A percentile compares a stretch with the other conserved stretches of the same genome.
Conservation (phyloP, 2,888 invertebrate genomes). For the Yponomeuta evonymella region DNA sequence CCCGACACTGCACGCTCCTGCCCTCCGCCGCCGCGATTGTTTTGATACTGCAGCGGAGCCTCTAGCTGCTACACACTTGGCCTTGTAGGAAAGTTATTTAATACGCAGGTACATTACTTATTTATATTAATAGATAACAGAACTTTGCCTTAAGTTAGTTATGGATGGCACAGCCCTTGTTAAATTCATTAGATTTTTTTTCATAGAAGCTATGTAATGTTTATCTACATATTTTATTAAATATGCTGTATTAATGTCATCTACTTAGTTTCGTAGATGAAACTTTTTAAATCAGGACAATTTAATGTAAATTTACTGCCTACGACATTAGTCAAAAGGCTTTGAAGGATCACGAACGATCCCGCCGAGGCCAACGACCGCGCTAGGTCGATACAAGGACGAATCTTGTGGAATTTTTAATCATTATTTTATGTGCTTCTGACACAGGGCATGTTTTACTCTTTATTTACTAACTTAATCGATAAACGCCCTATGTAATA, state of each 20-base stretch:
- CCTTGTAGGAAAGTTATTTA: neutral
- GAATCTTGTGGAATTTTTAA: neutral
- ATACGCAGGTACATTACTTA: neutral
- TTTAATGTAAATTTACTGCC: no score
- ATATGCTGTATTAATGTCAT: neutral
- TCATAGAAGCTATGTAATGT: neutral
- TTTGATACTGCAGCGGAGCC: conserved; percentile 2
- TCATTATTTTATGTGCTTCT: neutral
- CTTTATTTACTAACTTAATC: neutral
- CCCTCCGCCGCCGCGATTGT: conserved; percentile 1
- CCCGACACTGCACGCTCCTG: neutral
- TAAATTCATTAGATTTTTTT: neutral
- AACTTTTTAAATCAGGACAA: no score
- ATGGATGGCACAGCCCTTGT: neutral
- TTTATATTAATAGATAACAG: neutral
- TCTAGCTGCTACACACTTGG: neutral
- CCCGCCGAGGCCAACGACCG: conserved; percentile 5
- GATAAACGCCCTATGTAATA: neutral
- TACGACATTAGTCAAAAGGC: neutral
- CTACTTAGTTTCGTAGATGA: neutral
- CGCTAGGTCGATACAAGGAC: conserved; percentile 6
- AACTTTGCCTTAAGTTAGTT: neutral
- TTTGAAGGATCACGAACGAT: conserved; percentile 7
- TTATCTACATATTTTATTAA: neutral
- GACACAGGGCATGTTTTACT: neutral